phyloP scores from a whole-genome alignment of 2,113 vertebrate genomes.

The Dromaius novaehollandiae region DNA sequence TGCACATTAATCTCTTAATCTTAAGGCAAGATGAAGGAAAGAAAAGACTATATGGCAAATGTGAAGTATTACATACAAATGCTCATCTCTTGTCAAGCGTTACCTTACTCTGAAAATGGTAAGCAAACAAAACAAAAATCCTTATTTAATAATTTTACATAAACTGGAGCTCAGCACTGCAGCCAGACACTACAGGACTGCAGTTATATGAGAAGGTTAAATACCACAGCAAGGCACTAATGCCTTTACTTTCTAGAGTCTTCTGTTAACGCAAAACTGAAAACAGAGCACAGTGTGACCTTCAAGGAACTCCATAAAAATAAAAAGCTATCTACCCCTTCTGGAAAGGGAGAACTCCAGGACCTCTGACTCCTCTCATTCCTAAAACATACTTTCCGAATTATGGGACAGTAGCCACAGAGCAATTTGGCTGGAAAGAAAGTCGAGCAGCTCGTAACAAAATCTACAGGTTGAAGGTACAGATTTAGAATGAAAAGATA shows the following conservation, averaged over 20 bases:
- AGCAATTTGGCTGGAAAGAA: not conserved
- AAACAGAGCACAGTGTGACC: not conserved
- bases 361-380: not conserved
- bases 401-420: not conserved
- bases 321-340: not conserved
- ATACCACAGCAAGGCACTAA: not conserved
- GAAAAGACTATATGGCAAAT: not conserved
- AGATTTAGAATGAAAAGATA: conserved; percentile 20
- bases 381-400: not conserved
- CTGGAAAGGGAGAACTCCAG: not conserved
- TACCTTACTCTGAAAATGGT: not conserved
- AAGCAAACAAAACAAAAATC: not conserved
- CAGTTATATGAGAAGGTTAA: not conserved
- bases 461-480: not conserved
- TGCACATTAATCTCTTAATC: not conserved
- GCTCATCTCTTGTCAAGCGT: not conserved
- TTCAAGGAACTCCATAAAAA: not conserved
- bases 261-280: not conserved
- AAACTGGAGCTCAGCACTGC: not conserved
- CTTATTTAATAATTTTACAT: not conserved
- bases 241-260: not conserved
- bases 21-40: not conserved
- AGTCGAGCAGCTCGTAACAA: not conserved
- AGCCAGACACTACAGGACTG: not conserved
- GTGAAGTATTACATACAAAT: not conserved